Base-by-base conservation (phyloP, 2,797 vertebrate genomes). In the Lepilemur septentrionalis region DNA sequence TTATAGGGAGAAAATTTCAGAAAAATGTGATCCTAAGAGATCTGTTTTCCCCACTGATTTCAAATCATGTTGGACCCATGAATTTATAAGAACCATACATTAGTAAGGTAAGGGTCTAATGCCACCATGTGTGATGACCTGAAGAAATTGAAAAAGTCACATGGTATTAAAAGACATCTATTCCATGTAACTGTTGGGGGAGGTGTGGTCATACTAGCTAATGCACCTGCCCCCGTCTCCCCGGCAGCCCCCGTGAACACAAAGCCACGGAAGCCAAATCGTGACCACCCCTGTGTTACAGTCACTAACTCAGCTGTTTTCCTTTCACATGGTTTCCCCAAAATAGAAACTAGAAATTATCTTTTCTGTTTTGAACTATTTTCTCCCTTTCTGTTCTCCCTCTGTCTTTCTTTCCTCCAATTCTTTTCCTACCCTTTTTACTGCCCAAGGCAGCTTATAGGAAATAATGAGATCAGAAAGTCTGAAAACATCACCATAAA, bases 211-310 rank as follows among this genome's bases (percentile, higher is more conserved):
- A 17, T 14, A 13, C 11, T 4, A 28, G 10, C 32, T n/a, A 17
- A 25, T 38, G 35, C 9, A 0, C 55, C 46, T 35, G 0, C 5
- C 6, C 28, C 23, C 2, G 0, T 0, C 0, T 8, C 4, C 30
- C 25, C 20, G 30, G 10, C 10, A 22, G 46, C 48, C 28, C 28
- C 0, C 2, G 0, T 32, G n/a, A 28, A 13, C 67, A 3, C 3
- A n/a, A 0, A 22, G 59, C 8, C 50, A 2, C 2, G 0, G 4
- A 12, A 46, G 55, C 20, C 67, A 11, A 6, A 7, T 30, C 0
- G 0, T 3, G 1, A 25, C 11, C 23, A 15, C 5, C 6, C 13
- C 3, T 32, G 18, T 7, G 38, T 11, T 18, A 3, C 5, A 0
- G 23, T 41, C 30, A 5, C 30, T 14, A 25, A 0, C 14, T 57